Percentiles rank a stretch among this genome's conserved stretches.
phyloP scores from a whole-genome alignment of 2,888 invertebrate genomes.

The Stratiomys singularior region DNA sequence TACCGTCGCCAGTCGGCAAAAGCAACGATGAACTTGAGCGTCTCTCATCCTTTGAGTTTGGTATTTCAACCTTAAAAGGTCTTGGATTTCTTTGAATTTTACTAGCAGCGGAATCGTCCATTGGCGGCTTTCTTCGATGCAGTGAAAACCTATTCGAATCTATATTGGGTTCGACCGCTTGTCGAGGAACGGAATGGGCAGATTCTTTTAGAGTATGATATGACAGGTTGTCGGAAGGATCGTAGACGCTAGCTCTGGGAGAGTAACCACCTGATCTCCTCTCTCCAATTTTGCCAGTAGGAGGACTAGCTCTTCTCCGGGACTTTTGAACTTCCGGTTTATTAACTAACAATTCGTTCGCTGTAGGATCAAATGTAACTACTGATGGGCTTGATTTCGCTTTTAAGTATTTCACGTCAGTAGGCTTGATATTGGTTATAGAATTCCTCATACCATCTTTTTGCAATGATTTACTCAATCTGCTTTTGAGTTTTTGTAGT shows the following conservation, averaged over 20 bases:
- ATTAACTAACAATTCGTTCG: not conserved
- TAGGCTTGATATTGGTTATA: not conserved
- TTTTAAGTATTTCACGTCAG: not conserved
- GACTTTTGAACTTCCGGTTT: not conserved
- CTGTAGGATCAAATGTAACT: not conserved
- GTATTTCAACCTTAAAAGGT: not conserved
- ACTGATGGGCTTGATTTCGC: not conserved
- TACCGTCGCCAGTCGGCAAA: conserved; percentile 31
- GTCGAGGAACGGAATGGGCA: not conserved
- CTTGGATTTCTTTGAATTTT: not conserved
- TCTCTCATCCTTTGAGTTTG: not conserved
- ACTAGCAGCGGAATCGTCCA: conserved; percentile 5
- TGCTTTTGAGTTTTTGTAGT: not conserved
- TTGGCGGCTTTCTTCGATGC: conserved; percentile 11
- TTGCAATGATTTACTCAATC: not conserved
- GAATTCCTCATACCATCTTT: not conserved
- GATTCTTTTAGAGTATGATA: not conserved
- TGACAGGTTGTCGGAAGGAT: not conserved
- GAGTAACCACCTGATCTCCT: not conserved
- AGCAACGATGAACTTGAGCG: conserved; percentile 16
- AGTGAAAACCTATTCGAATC: not conserved
- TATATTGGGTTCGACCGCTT: not conserved
- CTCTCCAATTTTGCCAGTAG: not conserved
- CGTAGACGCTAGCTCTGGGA: not conserved
- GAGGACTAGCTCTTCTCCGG: not conserved